Percentiles rank a stretch among this genome's conserved stretches.
These are phyloP conservation scores for Eonycteris spelaea DNA, from an alignment of 2,113 vertebrate genomes.

Conservation along the genomic window DNA sequence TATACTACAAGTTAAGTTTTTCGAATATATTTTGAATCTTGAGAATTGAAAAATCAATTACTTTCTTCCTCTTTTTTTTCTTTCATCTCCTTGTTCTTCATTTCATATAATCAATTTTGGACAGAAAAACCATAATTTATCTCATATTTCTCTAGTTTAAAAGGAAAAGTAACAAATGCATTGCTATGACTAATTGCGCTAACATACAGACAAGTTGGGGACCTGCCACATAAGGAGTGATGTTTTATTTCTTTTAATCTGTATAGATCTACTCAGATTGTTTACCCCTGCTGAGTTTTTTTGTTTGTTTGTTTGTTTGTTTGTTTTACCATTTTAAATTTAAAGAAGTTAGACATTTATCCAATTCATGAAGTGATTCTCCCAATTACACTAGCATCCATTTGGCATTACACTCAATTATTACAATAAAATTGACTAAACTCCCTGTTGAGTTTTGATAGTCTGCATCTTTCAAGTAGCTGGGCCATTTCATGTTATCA, in stretches of 20 bases:
- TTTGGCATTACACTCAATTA: too few species aligned
- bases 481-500: not conserved
- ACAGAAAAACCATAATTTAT: not conserved
- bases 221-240: too few species aligned
- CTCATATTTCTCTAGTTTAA: not conserved
- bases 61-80: not conserved
- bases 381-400: too few species aligned
- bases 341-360: too few species aligned
- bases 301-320: too few species aligned
- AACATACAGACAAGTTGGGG: not conserved
- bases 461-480: not conserved
- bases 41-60: not conserved
- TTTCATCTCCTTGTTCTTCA: not conserved
- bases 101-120: not conserved
- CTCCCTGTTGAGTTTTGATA: not conserved
- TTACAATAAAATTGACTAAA: too few species aligned
- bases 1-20: not conserved
- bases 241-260: not conserved
- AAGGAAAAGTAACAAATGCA: not conserved
- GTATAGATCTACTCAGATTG: not conserved
- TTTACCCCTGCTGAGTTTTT: not conserved
- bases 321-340: too few species aligned
- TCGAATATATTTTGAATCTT: not conserved
- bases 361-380: too few species aligned
- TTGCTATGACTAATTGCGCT: not conserved